Evolutionary conservation across 2,888 invertebrate species (phyloP), one percentile per base, ranked within the genome.

Genomic region (Latrodectus elegans): DNA sequence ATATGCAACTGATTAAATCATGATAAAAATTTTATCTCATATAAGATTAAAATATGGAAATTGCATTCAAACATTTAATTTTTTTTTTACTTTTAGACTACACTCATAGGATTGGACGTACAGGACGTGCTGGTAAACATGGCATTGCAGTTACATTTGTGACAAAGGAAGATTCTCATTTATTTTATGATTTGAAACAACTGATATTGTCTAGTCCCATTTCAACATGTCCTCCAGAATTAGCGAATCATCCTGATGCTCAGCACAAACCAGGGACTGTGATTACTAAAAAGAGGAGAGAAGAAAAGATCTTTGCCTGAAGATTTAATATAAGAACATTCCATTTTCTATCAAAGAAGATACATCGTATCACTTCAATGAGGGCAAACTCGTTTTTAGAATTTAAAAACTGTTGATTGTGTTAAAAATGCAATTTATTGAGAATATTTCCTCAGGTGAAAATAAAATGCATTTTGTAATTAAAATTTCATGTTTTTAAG

Each of bases 161-260:
- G 78, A 99, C 99, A 0, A 98, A 99, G 92, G 99, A 99, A 90
- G 99, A 99, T 92, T 96, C 96, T 26, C 94, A 94, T 17, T 93
- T 99, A 82, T 99, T 99, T 94, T 99, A 98, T 92, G 99, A 99
- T 93, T 94, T 99, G 90, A 99, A 99, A 92, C 97, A 98, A 93
- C 95, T 96, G 79, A 94, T 98, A 75, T 93, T 96, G 85, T 93
- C 95, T 15, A 98, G 97, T 91, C 98, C 99, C 0, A 97, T 97
- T 6, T 98, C 98, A 0, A 95, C 95, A 0, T 99, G 99, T 92
- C 98, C 99, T 6, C 97, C 98, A 0, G 99, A 99, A 92, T 93
- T 99, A 73, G 95, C 97, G 92, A 99, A 99, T 92, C 99, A 99
- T 92, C 97, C 99, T 0, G 99, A 99, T 89, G 99, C 99, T 0